Evolutionary conservation across 1,140 invertebrate genomes (phyloP), one percentile per base, ranked within the genome.

Genomic region (Ridgeia piscesae): DNA sequence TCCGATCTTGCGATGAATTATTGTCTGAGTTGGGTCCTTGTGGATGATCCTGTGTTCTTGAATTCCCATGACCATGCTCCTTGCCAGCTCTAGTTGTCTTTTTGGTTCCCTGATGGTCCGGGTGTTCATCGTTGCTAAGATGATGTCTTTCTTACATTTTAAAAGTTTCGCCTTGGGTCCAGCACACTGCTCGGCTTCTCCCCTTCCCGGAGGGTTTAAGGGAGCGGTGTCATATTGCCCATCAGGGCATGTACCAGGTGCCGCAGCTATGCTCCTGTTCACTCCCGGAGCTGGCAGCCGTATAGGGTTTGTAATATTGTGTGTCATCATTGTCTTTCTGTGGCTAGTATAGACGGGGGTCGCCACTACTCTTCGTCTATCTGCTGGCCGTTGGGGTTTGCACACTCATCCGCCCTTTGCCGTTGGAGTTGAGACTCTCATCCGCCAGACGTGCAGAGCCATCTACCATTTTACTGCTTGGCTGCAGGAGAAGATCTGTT

Each of bases 111-210:
- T 88, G n/a, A 88, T 88, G 88, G 88, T 88, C n/a, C n/a, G 88
- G 88, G 88, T 88, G n/a, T 88, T 88, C 88, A 88, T 21, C 21
- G 88, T 88, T 88, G 88, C 88, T 21, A 88, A 21, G 88, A 21
- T 88, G 88, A 88, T 88, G 88, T 88, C n/a, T 88, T 88, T 88
- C 88, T 88, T 88, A n/a, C 88, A 88, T 88, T n/a, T 88, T 88
- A 88, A n/a, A 88, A 88, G 88, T 21, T 88, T 88, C n/a, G 88
- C 88, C 88, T 21, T n/a, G n/a, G 88, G 88, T 88, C 88, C 88
- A 88, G 88, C n/a, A 88, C 88, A 21, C 21, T 88, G 21, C 21
- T 88, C 88, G n/a, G 88, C 88, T 88, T 21, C 88, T 88, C 88
- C 88, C 88, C n/a, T 21, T n/a, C 88, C 88, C 21, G 88, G n/a